phyloP scores from a whole-genome alignment of 2,888 invertebrate species.

The Galeruca laticollis region DNA sequence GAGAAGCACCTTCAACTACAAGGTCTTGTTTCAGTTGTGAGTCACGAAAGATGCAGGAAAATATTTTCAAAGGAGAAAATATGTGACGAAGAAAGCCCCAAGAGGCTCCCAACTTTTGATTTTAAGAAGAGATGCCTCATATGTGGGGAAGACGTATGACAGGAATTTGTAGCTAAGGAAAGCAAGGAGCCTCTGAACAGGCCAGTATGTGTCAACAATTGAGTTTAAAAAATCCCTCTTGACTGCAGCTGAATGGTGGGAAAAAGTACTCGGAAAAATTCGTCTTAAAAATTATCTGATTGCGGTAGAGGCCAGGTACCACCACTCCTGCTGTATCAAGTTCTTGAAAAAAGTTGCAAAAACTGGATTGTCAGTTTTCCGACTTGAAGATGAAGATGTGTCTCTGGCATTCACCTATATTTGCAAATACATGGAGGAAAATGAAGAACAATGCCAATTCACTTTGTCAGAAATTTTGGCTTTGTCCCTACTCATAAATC shows the following conservation, averaged over 20 bases:
- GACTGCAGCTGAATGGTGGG: not conserved
- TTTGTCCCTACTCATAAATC: not conserved
- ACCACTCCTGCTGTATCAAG: not conserved
- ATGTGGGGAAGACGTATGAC: no score
- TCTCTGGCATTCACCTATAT: not conserved
- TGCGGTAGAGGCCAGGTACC: not conserved
- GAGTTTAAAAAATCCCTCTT: not conserved
- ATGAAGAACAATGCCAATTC: not conserved
- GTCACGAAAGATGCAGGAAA: not conserved
- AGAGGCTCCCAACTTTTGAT: not conserved
- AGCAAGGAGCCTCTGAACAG: not conserved
- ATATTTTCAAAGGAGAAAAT: not conserved
- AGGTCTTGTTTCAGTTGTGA: not conserved
- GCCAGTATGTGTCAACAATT: not conserved
- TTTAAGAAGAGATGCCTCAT: no score
- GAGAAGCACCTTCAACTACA: not conserved
- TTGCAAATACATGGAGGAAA: not conserved
- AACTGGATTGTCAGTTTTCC: not conserved
- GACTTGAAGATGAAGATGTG: not conserved
- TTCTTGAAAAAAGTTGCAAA: not conserved
- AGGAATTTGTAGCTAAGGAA: no score
- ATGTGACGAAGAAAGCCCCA: not conserved
- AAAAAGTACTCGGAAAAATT: not conserved
- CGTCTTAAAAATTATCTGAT: not conserved
- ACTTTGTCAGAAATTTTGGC: not conserved